A percentile compares a stretch with the other conserved stretches of the same genome.
phyloP scores from a whole-genome alignment of 2,888 invertebrate species.

The Galeopsomyia nigrocyanea region DNA sequence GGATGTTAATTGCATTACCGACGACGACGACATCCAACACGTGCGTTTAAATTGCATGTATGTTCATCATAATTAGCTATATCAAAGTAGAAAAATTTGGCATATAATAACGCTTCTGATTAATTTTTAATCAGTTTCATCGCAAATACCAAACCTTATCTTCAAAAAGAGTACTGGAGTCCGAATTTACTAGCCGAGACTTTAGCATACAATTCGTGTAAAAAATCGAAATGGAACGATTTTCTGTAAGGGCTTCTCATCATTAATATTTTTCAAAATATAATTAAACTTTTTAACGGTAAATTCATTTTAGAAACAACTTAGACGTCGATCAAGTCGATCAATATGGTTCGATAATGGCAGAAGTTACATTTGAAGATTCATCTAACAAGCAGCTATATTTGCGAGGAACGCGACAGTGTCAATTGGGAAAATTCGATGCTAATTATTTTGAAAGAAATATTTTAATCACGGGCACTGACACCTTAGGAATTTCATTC shows the following conservation, averaged over 20 bases:
- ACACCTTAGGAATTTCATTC: slow-evolving; percentile 22
- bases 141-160: slow-evolving; percentile 69
- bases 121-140: slow-evolving; percentile 71
- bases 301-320: slow-evolving; percentile 61
- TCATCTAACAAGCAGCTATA: slow-evolving; percentile 67
- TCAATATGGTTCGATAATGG: slow-evolving; percentile 77
- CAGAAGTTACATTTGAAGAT: slow-evolving; percentile 71
- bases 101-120: not conserved
- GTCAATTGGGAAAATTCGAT: slow-evolving; percentile 67
- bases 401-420: slow-evolving; percentile 71
- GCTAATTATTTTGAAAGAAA: slow-evolving; percentile 60
- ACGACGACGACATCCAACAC: slow-evolving; percentile 66
- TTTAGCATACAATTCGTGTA: slow-evolving; percentile 74
- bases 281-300: too few species aligned
- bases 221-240: slow-evolving; percentile 71
- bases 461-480: slow-evolving; percentile 65
- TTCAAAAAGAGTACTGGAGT: slow-evolving; percentile 74
- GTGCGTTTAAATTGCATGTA: slow-evolving; percentile 75
- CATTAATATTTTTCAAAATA: too few species aligned
- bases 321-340: slow-evolving; percentile 71
- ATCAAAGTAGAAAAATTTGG: too few species aligned
- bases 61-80: slow-evolving; percentile 56
- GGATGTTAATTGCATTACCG: slow-evolving; percentile 56
- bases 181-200: slow-evolving; percentile 71
- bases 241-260: slow-evolving; percentile 8